Evolutionary conservation across 2,888 invertebrate genomes (phyloP).

Genomic region (Drosophila mayaguana): DNA sequence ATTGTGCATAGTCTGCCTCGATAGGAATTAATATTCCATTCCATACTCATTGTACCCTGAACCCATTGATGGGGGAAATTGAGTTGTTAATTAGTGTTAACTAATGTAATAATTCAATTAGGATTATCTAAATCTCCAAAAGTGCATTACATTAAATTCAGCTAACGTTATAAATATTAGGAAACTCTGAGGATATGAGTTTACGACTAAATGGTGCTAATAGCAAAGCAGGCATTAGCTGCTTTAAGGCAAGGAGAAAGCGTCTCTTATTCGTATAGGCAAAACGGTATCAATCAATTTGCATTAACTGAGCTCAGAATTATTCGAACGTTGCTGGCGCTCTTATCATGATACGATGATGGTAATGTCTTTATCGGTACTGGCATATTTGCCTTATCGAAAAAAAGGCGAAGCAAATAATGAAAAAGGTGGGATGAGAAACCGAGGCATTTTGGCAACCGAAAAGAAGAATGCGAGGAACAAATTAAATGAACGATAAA

Average conservation of each 20-base stretch:
- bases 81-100: no score
- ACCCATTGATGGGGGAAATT: no score
- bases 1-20: no score
- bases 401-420: slow-evolving; percentile 36
- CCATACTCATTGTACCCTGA: no score
- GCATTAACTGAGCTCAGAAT: slow-evolving; percentile 21
- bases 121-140: background rate
- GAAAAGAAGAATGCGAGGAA: slow-evolving; percentile 47
- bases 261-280: background rate
- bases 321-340: no score
- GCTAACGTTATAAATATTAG: background rate
- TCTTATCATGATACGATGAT: background rate
- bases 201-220: background rate
- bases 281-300: slow-evolving; percentile 15
- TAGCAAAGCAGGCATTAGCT: background rate
- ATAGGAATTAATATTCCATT: no score
- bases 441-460: background rate
- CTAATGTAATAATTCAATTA: no score
- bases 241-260: background rate
- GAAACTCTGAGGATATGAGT: background rate
- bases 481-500: slow-evolving; percentile 82
- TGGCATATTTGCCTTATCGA: slow-evolving; percentile 41
- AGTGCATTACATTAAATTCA: background rate
- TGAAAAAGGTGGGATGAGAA: slow-evolving; percentile 13
- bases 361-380: slow-evolving; percentile 28